Base-by-base conservation (phyloP, 1,140 invertebrate species). In the Aphelinus certus region DNA sequence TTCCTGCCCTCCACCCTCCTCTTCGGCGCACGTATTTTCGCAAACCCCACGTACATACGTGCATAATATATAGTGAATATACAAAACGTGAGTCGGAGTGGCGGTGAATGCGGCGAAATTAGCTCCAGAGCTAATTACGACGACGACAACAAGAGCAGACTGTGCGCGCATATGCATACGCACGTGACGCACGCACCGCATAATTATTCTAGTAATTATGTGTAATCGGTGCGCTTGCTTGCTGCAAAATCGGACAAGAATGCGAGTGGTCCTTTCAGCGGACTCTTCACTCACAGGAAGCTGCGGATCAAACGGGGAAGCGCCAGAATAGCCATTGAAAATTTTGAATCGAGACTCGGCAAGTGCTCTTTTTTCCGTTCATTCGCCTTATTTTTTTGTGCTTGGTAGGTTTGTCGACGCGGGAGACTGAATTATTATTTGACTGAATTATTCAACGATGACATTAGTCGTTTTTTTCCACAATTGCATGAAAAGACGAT, bases 101-200 rank as follows among this genome's bases (percentile, higher is more conserved):
- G 7, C 74, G 67, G 78, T 81, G 83, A 84, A 82, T 76, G 77
- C 47, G 69, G 55, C 76, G 68, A 84, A 84, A 83, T 84, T 83
- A 85, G 81, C 83, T 81, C 79, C 78, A 74, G 78, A 81, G 83
- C 83, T 84, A 85, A 85, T 85, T 83, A 85, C 78, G 67, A 66
- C 73, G 77, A 66, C 71, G 78, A 68, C 57, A 68, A 74, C 55
- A 53, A 42, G 61, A 43, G 56, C 43, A 46, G 43, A 46, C 43
- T 63, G 75, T 66, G 73, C 57, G 57, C 26, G 61, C 61, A 45
- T 63, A 6, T 43, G 7, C 61, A 47, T 63, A 63, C 10, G 7
- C 6, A 60, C 58, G 9, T 26, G 9, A 60, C 73, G 6, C 4
- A 10, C 51, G 45, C 9, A 26, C 56, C 42, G 62, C 9, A 43